A percentile compares a stretch with the other conserved stretches of the same genome.
Evolutionary conservation across 1,140 invertebrate species (phyloP).

Genomic region (Brachionus rubens): DNA sequence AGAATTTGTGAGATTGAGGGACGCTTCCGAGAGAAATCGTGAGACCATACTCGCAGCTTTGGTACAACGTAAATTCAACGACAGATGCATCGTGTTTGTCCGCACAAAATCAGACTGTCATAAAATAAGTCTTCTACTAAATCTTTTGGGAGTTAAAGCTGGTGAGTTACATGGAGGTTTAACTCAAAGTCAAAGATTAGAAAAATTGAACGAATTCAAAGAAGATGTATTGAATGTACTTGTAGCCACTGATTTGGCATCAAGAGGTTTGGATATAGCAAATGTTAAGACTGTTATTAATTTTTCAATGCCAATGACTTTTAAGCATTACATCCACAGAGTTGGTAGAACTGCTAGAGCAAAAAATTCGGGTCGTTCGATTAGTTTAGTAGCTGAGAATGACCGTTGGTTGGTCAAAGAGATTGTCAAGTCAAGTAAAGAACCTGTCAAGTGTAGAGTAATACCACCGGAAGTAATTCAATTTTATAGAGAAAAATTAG

Average conservation of each 20-base stretch:
- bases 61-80: slow-evolving; percentile 85
- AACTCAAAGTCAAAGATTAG: slow-evolving; percentile 81
- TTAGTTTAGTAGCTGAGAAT: slow-evolving; percentile 17
- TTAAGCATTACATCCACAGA: slow-evolving; percentile 92
- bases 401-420: slow-evolving; percentile 41
- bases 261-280: slow-evolving; percentile 89
- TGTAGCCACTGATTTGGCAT: slow-evolving; percentile 91
- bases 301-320: slow-evolving; percentile 85
- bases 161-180: slow-evolving; percentile 93
- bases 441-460: slow-evolving; percentile 25
- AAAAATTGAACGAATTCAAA: slow-evolving; percentile 82
- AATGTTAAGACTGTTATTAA: slow-evolving; percentile 93
- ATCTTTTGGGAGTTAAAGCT: slow-evolving; percentile 77
- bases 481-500: slow-evolving; percentile 31
- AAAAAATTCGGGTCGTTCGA: slow-evolving; percentile 64
- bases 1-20: slow-evolving; percentile 86
- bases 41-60: slow-evolving; percentile 81
- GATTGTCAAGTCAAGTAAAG: slow-evolving; percentile 37
- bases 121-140: slow-evolving; percentile 80
- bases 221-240: slow-evolving; percentile 83
- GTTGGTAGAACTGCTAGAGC: slow-evolving; percentile 91
- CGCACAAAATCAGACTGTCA: slow-evolving; percentile 92
- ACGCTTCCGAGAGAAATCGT: slow-evolving; percentile 77
- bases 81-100: slow-evolving; percentile 88
- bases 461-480: slow-evolving; percentile 30